Conservation (phyloP, 2,888 invertebrate species). For the Didymodactylos carnosus region DNA sequence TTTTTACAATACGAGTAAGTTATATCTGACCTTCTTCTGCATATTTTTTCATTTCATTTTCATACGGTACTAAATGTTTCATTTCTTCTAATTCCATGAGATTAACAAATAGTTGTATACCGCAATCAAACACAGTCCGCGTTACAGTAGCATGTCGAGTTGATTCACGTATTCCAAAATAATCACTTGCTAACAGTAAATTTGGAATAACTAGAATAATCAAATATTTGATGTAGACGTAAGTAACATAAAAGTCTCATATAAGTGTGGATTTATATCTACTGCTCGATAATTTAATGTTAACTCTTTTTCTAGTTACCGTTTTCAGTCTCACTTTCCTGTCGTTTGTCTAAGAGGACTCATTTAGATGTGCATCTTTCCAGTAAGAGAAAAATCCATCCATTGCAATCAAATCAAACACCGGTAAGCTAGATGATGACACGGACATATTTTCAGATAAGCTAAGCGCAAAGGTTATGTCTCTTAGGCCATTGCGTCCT, state of each 20-base stretch:
- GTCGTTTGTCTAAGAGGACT: too few relatives aligned
- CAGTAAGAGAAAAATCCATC: too few relatives aligned
- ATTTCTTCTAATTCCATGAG: background rate
- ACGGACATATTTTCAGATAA: too few relatives aligned
- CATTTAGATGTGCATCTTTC: too few relatives aligned
- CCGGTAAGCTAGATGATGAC: too few relatives aligned
- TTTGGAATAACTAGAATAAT: background rate
- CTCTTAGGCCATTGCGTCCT: too few relatives aligned
- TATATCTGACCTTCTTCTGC: background rate
- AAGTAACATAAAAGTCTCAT: too few relatives aligned
- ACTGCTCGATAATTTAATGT: background rate
- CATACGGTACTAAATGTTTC: background rate
- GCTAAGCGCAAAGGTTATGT: too few relatives aligned
- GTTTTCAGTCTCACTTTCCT: background rate
- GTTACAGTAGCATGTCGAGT: background rate
- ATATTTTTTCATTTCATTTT: background rate
- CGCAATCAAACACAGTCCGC: background rate
- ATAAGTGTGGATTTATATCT: too few relatives aligned
- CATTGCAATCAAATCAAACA: too few relatives aligned
- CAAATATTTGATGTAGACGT: background rate
- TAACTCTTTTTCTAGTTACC: background rate
- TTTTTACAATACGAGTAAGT: too few relatives aligned
- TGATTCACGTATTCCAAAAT: background rate
- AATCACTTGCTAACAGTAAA: background rate
- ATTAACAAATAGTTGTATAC: background rate